A percentile compares a stretch with the other conserved stretches of the same genome.
phyloP scores from a whole-genome alignment of 2,797 vertebrate genomes.

The Poecile montanus region DNA sequence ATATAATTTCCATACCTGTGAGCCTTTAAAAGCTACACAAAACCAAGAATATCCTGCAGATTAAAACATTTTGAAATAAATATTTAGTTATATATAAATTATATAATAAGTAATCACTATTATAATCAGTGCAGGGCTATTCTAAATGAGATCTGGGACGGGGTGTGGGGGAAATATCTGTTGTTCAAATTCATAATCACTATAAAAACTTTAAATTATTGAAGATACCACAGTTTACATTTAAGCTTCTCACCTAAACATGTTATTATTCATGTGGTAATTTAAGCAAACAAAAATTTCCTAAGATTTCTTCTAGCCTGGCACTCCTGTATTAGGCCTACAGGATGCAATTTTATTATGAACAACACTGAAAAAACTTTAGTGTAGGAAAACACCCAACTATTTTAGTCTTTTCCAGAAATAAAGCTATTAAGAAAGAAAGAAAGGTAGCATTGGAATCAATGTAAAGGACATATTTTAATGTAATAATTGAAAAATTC shows the following conservation, averaged over 20 bases:
- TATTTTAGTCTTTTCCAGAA: background rate
- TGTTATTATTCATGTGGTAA: background rate
- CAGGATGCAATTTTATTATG: background rate
- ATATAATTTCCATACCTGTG: background rate
- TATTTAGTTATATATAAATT: background rate
- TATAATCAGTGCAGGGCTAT: background rate
- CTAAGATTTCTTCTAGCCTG: background rate
- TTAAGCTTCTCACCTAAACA: background rate
- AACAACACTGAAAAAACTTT: background rate
- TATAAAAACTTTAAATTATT: background rate
- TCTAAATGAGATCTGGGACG: background rate
- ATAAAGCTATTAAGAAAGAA: background rate
- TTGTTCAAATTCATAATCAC: background rate
- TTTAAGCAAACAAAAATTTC: background rate
- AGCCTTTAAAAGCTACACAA: background rate
- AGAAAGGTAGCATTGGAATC: background rate
- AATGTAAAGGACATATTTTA: background rate
- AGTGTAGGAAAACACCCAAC: background rate
- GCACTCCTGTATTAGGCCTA: background rate
- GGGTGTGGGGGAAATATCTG: fast-evolving
- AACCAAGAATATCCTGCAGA: background rate
- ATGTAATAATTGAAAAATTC: background rate
- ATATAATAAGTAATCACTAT: background rate
- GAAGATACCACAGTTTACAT: background rate
- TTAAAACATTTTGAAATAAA: background rate